Evolutionary conservation across 2,888 invertebrate species (phyloP).

Genomic region (Pandemis corylana): DNA sequence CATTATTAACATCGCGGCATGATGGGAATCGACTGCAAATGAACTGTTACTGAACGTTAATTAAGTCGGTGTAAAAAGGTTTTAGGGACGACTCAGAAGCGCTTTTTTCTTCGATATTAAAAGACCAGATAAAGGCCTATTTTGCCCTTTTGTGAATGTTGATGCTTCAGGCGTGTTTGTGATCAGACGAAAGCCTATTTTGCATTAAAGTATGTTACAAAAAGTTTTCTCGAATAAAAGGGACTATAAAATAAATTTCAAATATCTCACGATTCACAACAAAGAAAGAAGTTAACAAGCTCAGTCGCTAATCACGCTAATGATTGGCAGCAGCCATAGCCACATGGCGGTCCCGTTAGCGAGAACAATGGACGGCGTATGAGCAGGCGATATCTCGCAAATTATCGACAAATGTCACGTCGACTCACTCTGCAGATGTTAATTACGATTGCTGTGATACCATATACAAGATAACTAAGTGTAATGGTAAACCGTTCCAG

Average conservation of each 20-base stretch:
- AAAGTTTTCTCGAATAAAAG: not conserved
- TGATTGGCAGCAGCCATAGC: slow-evolving; percentile 26
- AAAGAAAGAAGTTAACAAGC: slow-evolving; percentile 23
- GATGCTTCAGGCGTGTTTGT: too few species aligned
- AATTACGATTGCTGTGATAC: slow-evolving; percentile 38
- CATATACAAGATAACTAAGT: slow-evolving; percentile 42
- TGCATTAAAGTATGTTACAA: too few species aligned
- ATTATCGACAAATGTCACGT: slow-evolving; percentile 41
- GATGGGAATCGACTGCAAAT: slow-evolving; percentile 4
- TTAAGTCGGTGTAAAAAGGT: slow-evolving; percentile 12
- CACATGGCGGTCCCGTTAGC: slow-evolving; percentile 22
- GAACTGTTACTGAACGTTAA: slow-evolving; percentile 3
- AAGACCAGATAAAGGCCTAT: not conserved
- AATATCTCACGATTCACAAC: slow-evolving; percentile 32
- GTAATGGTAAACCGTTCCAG: slow-evolving; percentile 38
- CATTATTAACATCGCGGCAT: slow-evolving; percentile 2
- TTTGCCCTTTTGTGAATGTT: too few species aligned
- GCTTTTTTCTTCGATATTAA: not conserved
- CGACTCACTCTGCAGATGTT: slow-evolving; percentile 20
- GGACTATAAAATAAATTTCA: slow-evolving; percentile 5
- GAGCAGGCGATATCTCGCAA: slow-evolving; percentile 35
- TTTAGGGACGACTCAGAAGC: not conserved
- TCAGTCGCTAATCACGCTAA: slow-evolving; percentile 18
- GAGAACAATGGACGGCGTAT: slow-evolving; percentile 38
- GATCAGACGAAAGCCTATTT: too few species aligned